Percentiles rank a stretch among this genome's conserved stretches.
Conservation (phyloP, 37 sponge, comb jelly and placozoan genomes). For the Ephydatia muelleri region DNA sequence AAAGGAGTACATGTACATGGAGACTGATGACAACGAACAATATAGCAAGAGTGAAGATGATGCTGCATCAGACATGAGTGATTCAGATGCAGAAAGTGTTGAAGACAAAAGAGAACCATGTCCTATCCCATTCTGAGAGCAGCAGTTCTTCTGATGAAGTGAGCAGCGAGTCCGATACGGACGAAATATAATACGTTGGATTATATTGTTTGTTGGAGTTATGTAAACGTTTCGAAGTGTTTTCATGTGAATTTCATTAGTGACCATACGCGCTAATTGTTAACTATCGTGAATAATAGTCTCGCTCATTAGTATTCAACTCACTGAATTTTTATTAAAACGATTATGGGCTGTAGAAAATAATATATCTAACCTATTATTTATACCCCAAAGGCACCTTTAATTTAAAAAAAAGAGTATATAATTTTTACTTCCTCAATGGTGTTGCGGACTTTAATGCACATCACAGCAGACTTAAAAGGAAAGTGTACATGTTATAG, state of each 20-base stretch:
- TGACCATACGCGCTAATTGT: background rate
- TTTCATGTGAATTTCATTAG: background rate
- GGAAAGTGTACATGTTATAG: too few relatives aligned
- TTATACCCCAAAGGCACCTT: background rate
- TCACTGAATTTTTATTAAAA: background rate
- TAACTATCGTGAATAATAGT: background rate
- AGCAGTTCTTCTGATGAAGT: background rate
- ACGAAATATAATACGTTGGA: background rate
- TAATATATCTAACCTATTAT: background rate
- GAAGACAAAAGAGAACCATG: background rate
- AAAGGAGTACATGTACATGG: too few relatives aligned
- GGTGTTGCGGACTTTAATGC: background rate
- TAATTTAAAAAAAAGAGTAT: background rate
- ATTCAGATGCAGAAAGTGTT: background rate
- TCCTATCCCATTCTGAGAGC: background rate
- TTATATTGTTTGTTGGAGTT: background rate
- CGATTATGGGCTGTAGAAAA: background rate
- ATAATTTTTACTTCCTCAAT: background rate
- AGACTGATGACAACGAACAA: too few relatives aligned
- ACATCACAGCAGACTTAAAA: too few relatives aligned
- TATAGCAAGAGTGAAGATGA: too few relatives aligned
- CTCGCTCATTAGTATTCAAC: background rate
- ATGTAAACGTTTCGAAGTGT: background rate
- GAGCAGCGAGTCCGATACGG: background rate
- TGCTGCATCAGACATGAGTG: background rate